These are phyloP conservation scores for Cynoglossus semilaevis DNA, from an alignment of 2,113 vertebrate genomes.

Conservation along the genomic window DNA sequence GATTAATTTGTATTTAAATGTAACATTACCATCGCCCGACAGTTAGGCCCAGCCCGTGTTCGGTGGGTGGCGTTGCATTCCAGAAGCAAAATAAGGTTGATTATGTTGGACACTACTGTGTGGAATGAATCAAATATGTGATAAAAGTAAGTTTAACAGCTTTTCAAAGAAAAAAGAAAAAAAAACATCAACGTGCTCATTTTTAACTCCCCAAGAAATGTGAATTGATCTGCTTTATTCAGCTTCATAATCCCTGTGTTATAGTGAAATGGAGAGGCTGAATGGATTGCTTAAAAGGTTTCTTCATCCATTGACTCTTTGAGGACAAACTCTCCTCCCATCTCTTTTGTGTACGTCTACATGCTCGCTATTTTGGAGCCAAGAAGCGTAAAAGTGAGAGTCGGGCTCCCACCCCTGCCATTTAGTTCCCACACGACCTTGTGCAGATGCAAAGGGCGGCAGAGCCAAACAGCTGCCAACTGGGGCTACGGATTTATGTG, in stretches of 20 bases:
- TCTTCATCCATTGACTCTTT: slow-evolving; percentile 44
- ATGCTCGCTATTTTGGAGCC: slow-evolving; percentile 40
- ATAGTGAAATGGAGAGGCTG: slow-evolving; percentile 37
- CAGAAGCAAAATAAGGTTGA: slow-evolving; percentile 14
- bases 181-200: not conserved
- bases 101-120: too few relatives aligned
- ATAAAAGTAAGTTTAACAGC: slow-evolving; percentile 13
- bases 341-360: slow-evolving; percentile 48
- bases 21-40: slow-evolving; percentile 67
- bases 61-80: slow-evolving; percentile 47
- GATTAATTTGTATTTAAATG: slow-evolving; percentile 76
- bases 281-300: slow-evolving; percentile 47
- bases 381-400: slow-evolving; percentile 47
- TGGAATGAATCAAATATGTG: too few relatives aligned
- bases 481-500: slow-evolving; percentile 51
- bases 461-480: slow-evolving; percentile 53
- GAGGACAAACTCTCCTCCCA: slow-evolving; percentile 55
- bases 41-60: slow-evolving; percentile 53
- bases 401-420: slow-evolving; percentile 51
- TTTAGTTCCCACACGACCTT: slow-evolving; percentile 67
- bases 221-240: slow-evolving; percentile 1
- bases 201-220: not conserved
- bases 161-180: slow-evolving; percentile 5
- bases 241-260: slow-evolving; percentile 29
- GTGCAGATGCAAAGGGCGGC: slow-evolving; percentile 36